These are phyloP conservation scores for Ptychochromis oligacanthus DNA, from an alignment of 2,113 vertebrate genomes.

Conservation along the genomic window DNA sequence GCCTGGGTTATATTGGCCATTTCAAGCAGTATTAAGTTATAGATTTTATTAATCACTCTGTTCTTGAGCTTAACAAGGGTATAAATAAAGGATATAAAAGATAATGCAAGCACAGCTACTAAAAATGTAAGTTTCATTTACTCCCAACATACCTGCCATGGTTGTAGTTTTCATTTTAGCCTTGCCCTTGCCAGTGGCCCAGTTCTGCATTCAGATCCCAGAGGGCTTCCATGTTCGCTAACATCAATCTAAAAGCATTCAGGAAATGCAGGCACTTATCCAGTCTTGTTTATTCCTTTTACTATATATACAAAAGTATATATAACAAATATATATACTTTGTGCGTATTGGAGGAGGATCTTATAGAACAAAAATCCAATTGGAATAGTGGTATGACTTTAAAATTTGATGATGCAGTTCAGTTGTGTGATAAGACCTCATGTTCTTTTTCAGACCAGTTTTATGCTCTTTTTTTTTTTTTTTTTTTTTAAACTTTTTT, in stretches of 20 bases:
- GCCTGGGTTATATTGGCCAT: neutral
- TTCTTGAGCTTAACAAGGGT: neutral
- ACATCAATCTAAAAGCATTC: conserved; percentile 14
- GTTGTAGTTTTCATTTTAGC: conserved; percentile 35
- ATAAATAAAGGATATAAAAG: neutral
- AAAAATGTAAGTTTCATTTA: neutral
- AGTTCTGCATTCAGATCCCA: conserved; percentile 50
- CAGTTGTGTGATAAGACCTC: too few species aligned
- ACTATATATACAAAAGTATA: too few species aligned
- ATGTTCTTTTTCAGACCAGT: too few species aligned
- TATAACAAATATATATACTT: too few species aligned
- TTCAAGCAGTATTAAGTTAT: neutral
- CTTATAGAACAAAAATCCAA: too few species aligned
- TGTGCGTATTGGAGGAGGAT: too few species aligned
- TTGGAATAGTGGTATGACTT: too few species aligned
- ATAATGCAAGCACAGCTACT: neutral
- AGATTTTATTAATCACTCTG: neutral
- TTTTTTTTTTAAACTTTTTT: neutral
- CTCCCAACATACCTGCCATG: neutral
- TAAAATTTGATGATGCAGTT: too few species aligned
- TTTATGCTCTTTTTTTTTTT: too few species aligned
- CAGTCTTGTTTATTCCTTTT: conserved; percentile 10
- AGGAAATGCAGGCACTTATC: conserved; percentile 9
- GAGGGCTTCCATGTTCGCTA: conserved; percentile 10
- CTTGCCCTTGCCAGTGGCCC: conserved; percentile 40